A percentile compares a stretch with the other conserved stretches of the same genome.
Evolutionary conservation across 2,888 invertebrate species (phyloP).

Genomic region (Xylophagus ater): DNA sequence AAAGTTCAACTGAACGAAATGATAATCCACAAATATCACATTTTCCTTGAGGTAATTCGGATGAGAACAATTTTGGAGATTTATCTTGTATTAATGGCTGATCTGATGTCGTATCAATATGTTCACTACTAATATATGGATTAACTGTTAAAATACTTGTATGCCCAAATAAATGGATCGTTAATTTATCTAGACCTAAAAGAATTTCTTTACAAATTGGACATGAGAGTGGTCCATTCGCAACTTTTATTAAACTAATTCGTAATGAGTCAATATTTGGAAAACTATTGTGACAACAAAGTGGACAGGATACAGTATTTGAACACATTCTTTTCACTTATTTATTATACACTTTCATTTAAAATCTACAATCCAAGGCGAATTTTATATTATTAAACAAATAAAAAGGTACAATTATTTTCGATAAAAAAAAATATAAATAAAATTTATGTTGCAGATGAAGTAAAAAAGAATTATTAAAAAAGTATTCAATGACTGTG

Average conservation of each 20-base stretch:
- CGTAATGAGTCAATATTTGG: constrained; percentile 57
- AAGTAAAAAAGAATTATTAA: too few relatives aligned
- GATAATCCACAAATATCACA: constrained; percentile 63
- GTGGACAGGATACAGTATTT: constrained; percentile 57
- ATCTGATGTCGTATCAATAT: too few relatives aligned
- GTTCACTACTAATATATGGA: too few relatives aligned
- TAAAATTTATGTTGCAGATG: too few relatives aligned
- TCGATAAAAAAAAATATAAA: too few relatives aligned
- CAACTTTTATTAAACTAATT: constrained; percentile 59
- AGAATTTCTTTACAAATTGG: constrained; percentile 68
- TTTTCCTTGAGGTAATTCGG: too few relatives aligned
- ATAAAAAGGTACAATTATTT: too few relatives aligned
- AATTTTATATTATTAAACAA: too few relatives aligned
- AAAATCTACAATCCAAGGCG: too few relatives aligned
- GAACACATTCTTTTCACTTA: constrained; percentile 36
- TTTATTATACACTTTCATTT: too few relatives aligned
- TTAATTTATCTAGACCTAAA: constrained; percentile 67
- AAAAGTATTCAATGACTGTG: too few relatives aligned
- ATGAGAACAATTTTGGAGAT: not conserved
- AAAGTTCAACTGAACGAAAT: constrained; percentile 57
- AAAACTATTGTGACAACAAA: constrained; percentile 65
- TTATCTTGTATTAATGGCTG: constrained; percentile 21
- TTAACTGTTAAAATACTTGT: too few relatives aligned
- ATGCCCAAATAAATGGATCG: constrained; percentile 72
- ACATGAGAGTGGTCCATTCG: constrained; percentile 62